phyloP scores from a whole-genome alignment of 2,888 invertebrate species.

The Drosophila merina region DNA sequence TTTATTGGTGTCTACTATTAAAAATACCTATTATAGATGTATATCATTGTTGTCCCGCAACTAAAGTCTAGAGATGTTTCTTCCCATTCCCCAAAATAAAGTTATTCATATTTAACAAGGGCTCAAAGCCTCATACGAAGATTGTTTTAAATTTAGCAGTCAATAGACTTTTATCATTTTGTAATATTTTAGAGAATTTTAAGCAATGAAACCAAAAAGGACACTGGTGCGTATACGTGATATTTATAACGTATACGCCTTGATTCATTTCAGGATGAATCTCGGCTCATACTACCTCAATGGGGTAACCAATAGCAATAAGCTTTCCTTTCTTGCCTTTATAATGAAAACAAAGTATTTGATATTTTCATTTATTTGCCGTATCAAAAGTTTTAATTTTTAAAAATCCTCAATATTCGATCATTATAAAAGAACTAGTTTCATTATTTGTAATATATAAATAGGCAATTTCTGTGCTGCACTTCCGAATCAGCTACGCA shows the following conservation, averaged over 20 bases:
- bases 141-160: neutral
- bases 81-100: constrained; percentile 41
- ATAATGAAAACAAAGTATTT: no score
- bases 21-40: constrained; percentile 39
- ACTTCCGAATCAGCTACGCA: constrained; percentile 61
- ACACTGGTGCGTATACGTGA: no score
- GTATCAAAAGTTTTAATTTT: constrained; percentile 39
- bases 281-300: no score
- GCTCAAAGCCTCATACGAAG: constrained; percentile 53
- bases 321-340: no score
- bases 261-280: no score
- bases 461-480: constrained; percentile 53
- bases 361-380: constrained; percentile 28
- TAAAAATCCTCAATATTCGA: constrained; percentile 1
- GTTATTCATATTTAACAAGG: constrained; percentile 62
- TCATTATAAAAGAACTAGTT: constrained; percentile 18
- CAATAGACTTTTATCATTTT: no score
- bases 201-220: no score
- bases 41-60: constrained; percentile 54
- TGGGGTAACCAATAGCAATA: no score
- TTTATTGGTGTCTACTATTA: constrained; percentile 51
- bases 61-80: constrained; percentile 36
- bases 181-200: no score
- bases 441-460: constrained; percentile 34
- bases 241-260: no score